phyloP scores from a whole-genome alignment of 2,888 invertebrate genomes.

The Nomada hirtipes region DNA sequence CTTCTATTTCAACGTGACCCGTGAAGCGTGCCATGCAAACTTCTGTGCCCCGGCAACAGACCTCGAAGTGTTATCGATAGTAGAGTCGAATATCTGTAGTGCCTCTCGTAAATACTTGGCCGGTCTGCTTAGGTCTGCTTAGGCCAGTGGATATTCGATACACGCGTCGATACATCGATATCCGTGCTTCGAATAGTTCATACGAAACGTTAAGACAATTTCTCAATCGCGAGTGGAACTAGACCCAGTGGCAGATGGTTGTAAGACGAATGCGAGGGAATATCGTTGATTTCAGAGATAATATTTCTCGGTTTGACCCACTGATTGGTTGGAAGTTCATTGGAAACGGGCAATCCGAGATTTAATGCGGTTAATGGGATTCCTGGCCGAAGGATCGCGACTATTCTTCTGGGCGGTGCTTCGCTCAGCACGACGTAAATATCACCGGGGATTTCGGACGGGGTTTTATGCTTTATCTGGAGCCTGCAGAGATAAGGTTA shows the following conservation, averaged over 20 bases:
- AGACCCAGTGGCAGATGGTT: not conserved
- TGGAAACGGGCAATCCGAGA: not conserved
- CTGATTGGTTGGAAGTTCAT: not conserved
- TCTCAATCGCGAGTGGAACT: conserved; percentile 10
- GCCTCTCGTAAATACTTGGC: conserved; percentile 65
- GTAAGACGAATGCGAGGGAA: conserved; percentile 14
- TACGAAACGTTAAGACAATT: conserved; percentile 54
- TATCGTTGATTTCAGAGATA: conserved; percentile 14
- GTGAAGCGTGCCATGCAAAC: conserved; percentile 66
- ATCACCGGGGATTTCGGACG: conserved; percentile 18
- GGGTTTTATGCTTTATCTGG: conserved; percentile 28
- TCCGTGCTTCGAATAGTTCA: conserved; percentile 25
- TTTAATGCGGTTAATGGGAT: conserved; percentile 36
- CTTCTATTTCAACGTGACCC: conserved; percentile 63
- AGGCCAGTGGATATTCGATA: conserved; percentile 54
- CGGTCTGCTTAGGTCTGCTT: not conserved
- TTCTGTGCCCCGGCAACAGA: conserved; percentile 53
- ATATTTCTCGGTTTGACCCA: conserved; percentile 25
- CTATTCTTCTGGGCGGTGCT: not conserved
- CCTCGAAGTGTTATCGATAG: conserved; percentile 66
- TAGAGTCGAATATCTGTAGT: conserved; percentile 51
- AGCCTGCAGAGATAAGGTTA: not conserved
- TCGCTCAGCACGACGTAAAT: conserved; percentile 29
- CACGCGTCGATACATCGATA: conserved; percentile 52
- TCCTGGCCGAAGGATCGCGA: not conserved